Conservation (phyloP, 2,888 invertebrate genomes). For the Omphaloscelis lunosa region DNA sequence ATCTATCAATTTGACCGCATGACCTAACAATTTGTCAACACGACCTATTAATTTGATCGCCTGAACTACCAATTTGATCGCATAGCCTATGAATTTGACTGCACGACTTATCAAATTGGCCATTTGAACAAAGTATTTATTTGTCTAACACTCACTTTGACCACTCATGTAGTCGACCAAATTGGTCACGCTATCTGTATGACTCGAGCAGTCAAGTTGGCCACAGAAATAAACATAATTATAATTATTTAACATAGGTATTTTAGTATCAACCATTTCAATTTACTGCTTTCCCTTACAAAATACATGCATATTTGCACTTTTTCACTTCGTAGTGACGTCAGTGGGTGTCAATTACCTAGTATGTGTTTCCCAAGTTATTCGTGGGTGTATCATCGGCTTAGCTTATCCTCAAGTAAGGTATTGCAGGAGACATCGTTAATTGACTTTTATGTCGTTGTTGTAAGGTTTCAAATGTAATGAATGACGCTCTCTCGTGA, state of each 20-base stretch:
- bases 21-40: neutral
- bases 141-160: neutral
- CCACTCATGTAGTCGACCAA: no score
- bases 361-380: conserved; percentile 26
- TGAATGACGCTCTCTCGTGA: neutral
- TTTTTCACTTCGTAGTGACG: conserved; percentile 4
- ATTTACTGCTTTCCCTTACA: neutral
- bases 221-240: neutral
- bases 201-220: neutral
- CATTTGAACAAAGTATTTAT: no score
- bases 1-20: neutral
- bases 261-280: neutral
- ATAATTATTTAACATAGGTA: neutral
- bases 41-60: no score
- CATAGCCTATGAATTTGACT: neutral
- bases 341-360: neutral
- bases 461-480: neutral
- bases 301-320: neutral
- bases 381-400: neutral
- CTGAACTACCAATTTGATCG: neutral
- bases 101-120: neutral
- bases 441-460: neutral
- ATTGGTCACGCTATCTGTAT: neutral
- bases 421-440: neutral
- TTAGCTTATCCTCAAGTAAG: neutral